phyloP scores from a whole-genome alignment of 2,888 invertebrate species.

The Leptarthrus brevirostris region DNA sequence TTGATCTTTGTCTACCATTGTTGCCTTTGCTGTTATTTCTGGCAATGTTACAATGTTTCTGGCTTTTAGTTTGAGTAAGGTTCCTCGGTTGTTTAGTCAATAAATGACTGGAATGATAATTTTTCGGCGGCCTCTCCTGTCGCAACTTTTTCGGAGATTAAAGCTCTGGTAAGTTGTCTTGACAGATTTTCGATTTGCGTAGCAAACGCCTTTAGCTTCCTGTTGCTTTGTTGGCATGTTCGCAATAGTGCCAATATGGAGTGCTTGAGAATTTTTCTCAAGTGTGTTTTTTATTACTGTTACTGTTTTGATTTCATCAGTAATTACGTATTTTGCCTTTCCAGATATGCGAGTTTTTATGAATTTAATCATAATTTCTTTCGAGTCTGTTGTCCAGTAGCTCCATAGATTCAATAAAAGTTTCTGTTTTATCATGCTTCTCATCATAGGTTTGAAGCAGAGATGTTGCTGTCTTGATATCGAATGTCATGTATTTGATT shows the following conservation, averaged over 20 bases:
- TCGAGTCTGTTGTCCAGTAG: neutral
- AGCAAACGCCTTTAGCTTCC: no score
- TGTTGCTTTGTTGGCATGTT: no score
- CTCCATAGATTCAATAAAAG: slow-evolving; percentile 32
- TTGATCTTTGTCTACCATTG: neutral
- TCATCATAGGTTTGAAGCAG: slow-evolving; percentile 10
- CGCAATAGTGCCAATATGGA: no score
- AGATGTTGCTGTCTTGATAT: slow-evolving; percentile 34
- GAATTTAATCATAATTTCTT: no score
- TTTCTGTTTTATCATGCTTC: slow-evolving; percentile 15
- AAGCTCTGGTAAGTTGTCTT: neutral
- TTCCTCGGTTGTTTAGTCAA: neutral
- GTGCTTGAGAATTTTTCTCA: neutral
- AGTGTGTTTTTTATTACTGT: neutral
- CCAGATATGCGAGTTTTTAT: neutral
- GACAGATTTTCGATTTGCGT: neutral
- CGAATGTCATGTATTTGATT: slow-evolving; percentile 15
- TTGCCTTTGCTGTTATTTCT: neutral
- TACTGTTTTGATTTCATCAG: neutral
- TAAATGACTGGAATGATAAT: no score
- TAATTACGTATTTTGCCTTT: neutral
- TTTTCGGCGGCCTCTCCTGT: neutral
- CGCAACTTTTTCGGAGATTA: neutral
- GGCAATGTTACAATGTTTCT: neutral
- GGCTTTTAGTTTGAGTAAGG: neutral